phyloP scores from a whole-genome alignment of 1,140 invertebrate species.

The Archivesica marissinica region DNA sequence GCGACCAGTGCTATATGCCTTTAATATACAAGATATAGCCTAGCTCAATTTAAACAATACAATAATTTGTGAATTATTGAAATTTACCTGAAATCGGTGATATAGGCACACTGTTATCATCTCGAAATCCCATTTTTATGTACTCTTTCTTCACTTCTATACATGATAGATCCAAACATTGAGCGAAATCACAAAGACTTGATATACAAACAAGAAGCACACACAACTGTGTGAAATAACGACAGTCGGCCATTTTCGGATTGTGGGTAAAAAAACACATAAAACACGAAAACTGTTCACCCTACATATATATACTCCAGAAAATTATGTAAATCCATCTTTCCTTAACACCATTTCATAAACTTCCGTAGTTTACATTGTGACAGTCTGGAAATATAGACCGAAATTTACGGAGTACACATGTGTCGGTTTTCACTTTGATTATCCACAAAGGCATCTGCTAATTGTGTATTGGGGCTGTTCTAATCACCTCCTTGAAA shows the following conservation, averaged over 20 bases:
- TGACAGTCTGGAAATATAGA: neutral
- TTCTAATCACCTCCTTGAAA: conserved; percentile 2
- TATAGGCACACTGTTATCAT: conserved; percentile 46
- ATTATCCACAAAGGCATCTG: conserved; percentile 39
- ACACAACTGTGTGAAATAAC: conserved; percentile 13
- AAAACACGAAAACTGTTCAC: conserved; percentile 5
- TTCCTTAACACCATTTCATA: neutral
- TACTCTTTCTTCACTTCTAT: conserved; percentile 60
- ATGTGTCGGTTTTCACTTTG: neutral
- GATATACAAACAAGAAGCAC: conserved; percentile 29
- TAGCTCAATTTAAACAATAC: no score
- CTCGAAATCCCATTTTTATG: conserved; percentile 41
- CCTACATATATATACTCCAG: neutral
- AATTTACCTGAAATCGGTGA: conserved; percentile 52
- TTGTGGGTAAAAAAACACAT: neutral
- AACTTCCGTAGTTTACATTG: conserved; percentile 26
- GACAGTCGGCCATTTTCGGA: conserved; percentile 42
- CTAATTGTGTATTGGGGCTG: conserved; percentile 29
- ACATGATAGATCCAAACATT: conserved; percentile 56
- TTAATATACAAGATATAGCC: no score
- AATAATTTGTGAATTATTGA: neutral
- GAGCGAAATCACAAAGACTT: conserved; percentile 1
- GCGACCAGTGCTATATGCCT: no score
- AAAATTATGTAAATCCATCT: conserved; percentile 46
- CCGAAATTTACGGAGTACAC: neutral